phyloP scores from a whole-genome alignment of 2,888 invertebrate species.

The Pomacea canaliculata region DNA sequence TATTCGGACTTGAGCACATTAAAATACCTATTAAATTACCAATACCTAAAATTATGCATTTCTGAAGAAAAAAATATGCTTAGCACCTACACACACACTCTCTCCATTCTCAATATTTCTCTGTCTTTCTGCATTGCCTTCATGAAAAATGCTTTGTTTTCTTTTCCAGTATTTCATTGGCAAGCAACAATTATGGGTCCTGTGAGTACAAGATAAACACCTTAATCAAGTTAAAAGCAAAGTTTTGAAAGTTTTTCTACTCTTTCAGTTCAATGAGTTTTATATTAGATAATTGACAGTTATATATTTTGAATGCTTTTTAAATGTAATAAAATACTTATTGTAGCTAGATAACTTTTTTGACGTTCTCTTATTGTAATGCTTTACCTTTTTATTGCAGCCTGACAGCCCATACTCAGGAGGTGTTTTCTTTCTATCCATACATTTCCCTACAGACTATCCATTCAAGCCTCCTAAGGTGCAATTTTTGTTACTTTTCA shows the following conservation, averaged over 20 bases:
- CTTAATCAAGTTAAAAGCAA: too few species aligned
- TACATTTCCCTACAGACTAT: conserved; percentile 99
- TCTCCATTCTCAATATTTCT: too few species aligned
- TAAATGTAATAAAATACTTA: too few species aligned
- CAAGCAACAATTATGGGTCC: conserved; percentile 99
- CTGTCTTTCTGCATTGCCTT: too few species aligned
- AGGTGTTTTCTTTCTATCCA: conserved; percentile 99
- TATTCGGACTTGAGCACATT: too few species aligned
- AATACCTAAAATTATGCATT: neutral
- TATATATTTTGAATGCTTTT: too few species aligned
- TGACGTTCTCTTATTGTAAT: neutral
- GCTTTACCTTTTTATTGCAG: conserved; percentile 71
- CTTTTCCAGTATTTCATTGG: conserved; percentile 95
- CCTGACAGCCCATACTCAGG: conserved; percentile 99
- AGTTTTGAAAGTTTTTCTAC: too few species aligned
- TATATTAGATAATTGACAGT: too few species aligned
- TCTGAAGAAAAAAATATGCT: too few species aligned
- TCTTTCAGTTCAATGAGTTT: too few species aligned
- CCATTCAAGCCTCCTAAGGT: conserved; percentile 99
- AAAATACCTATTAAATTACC: neutral
- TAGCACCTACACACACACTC: too few species aligned
- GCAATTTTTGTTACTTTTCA: too few species aligned
- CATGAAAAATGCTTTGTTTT: neutral
- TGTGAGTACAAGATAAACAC: conserved; percentile 77
- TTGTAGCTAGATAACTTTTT: neutral